Conservation (phyloP, 64 coral and sea anemone genomes). For the Exaiptasia diaphana region DNA sequence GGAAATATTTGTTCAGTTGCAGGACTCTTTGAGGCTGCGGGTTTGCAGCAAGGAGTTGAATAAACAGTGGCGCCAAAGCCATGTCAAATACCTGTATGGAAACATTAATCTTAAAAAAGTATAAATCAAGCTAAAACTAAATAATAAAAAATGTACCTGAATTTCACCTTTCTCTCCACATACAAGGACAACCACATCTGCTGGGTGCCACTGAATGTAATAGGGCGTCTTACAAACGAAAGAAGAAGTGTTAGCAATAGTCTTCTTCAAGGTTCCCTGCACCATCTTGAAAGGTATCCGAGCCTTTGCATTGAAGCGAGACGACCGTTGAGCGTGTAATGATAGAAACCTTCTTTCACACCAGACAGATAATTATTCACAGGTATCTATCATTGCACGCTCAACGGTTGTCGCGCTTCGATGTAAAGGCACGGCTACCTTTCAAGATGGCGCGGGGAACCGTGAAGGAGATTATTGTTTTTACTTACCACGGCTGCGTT, state of each 20-base stretch:
- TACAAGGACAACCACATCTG: slow-evolving; percentile 75
- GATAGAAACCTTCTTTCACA: no score
- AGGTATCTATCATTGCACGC: no score
- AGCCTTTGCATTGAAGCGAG: no score
- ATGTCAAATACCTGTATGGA: slow-evolving; percentile 86
- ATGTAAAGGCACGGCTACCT: no score
- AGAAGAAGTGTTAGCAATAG: neutral
- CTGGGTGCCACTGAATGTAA: slow-evolving; percentile 85
- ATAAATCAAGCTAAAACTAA: neutral
- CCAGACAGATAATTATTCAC: no score
- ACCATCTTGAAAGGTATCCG: no score
- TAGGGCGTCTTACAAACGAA: slow-evolving; percentile 58
- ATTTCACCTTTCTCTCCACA: slow-evolving; percentile 78
- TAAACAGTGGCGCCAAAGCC: slow-evolving; percentile 78
- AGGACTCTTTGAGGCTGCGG: slow-evolving; percentile 36
- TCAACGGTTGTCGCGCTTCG: no score
- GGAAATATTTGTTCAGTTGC: slow-evolving; percentile 68
- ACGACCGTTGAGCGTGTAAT: no score
- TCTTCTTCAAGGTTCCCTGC: no score
- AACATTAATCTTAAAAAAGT: neutral
- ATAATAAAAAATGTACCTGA: slow-evolving; percentile 34
- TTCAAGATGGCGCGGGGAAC: no score
- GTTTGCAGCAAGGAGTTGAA: slow-evolving; percentile 77
- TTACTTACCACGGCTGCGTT: slow-evolving; percentile 69
- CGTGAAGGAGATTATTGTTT: no score